Evolutionary conservation across 2,797 vertebrate species (phyloP).

Genomic region (Scleropages formosus): DNA sequence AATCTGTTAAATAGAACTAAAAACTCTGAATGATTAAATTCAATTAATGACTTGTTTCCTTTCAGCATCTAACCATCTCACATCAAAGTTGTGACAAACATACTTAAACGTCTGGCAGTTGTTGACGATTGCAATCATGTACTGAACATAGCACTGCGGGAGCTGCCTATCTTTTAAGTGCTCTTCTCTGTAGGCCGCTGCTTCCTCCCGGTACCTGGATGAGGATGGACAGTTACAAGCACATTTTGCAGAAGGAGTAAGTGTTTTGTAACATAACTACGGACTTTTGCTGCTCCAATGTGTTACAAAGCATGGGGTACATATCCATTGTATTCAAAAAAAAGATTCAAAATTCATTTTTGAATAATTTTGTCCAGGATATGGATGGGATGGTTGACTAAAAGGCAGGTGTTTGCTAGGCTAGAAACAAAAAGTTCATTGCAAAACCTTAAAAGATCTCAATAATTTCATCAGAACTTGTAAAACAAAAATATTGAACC

Average conservation of each 20-base stretch:
- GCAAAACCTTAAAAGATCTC: too few relatives aligned
- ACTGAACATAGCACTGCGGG: constrained; percentile 92
- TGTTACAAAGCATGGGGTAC: background rate
- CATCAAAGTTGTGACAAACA: constrained; percentile 39
- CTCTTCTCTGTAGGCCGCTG: constrained; percentile 84
- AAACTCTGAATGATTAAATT: background rate
- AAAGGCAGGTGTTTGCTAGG: too few relatives aligned
- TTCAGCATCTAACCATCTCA: constrained; percentile 4
- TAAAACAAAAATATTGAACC: too few relatives aligned
- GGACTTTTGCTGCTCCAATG: background rate
- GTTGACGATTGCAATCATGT: constrained; percentile 94
- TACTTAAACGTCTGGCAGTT: constrained; percentile 98
- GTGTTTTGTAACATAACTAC: background rate
- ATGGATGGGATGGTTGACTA: too few relatives aligned
- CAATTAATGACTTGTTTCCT: background rate
- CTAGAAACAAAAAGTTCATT: too few relatives aligned
- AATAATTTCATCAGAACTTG: too few relatives aligned
- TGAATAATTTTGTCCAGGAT: too few relatives aligned
- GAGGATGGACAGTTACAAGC: background rate
- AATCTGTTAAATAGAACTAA: background rate
- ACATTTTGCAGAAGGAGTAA: background rate
- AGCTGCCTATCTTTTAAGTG: constrained; percentile 85
- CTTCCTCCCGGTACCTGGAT: constrained; percentile 84
- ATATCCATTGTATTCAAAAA: background rate
- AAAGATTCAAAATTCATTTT: too few relatives aligned